Conservation (phyloP, 2,888 invertebrate genomes). For the Idaea dimidiata region DNA sequence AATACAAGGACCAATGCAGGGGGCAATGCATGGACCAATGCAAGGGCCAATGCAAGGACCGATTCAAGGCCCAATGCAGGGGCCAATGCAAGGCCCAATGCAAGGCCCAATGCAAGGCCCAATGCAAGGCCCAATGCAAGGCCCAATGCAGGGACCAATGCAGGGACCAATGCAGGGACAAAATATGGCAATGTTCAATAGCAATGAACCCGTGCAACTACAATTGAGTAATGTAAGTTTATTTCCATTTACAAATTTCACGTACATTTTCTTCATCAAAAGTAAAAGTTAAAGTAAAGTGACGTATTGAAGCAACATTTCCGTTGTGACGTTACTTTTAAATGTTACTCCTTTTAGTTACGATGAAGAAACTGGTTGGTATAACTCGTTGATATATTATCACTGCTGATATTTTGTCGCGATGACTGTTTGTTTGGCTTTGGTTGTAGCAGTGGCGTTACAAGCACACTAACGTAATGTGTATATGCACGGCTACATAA, state of each 20-base stretch:
- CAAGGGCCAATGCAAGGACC: slow-evolving; percentile 12
- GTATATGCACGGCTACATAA: no score
- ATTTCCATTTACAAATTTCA: neutral
- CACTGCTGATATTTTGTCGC: no score
- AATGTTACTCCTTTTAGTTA: no score
- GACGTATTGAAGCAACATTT: no score
- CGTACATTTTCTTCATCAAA: no score
- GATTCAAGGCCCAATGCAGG: slow-evolving; percentile 12
- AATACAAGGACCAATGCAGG: slow-evolving; percentile 5
- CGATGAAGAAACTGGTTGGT: no score
- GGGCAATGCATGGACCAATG: slow-evolving; percentile 3
- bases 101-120: slow-evolving; percentile 7
- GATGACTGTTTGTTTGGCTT: no score
- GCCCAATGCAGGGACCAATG: slow-evolving; percentile 11
- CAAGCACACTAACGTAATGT: no score
- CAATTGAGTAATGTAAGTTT: slow-evolving; percentile 46
- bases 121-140: slow-evolving; percentile 11
- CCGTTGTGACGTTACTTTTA: no score
- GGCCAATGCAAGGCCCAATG: neutral
- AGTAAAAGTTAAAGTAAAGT: no score
- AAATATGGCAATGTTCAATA: neutral
- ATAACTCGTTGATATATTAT: no score
- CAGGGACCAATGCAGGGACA: slow-evolving; percentile 3
- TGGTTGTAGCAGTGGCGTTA: no score
- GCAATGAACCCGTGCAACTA: slow-evolving; percentile 31